These are phyloP conservation scores for Phrixothrix hirtus DNA, from an alignment of 2,888 invertebrate species.

Conservation along the genomic window DNA sequence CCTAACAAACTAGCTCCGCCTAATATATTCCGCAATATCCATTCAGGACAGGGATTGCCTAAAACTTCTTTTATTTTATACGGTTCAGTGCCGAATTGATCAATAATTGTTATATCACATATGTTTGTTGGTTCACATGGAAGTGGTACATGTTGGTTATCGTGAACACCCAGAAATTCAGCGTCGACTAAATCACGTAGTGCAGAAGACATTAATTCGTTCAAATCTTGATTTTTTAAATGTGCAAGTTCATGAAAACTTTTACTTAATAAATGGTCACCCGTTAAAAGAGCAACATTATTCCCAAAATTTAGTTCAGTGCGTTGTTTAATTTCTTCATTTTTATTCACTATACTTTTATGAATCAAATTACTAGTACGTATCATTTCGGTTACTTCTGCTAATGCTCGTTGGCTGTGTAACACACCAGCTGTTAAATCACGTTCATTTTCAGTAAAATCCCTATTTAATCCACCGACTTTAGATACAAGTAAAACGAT, in stretches of 20 bases:
- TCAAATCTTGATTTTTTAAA: conserved; percentile 77
- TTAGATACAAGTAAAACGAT: conserved; percentile 90
- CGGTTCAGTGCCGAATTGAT: conserved; percentile 40
- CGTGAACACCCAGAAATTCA: conserved; percentile 84
- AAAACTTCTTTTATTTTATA: conserved; percentile 49
- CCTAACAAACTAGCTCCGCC: conserved; percentile 77
- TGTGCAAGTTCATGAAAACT: conserved; percentile 86
- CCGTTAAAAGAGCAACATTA: conserved; percentile 90
- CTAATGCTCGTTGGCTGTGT: conserved; percentile 83
- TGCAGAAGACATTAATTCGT: conserved; percentile 86
- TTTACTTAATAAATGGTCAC: conserved; percentile 85
- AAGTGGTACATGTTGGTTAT: conserved; percentile 81
- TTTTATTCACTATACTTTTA: conserved; percentile 76
- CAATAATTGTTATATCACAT: neutral
- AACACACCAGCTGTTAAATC: conserved; percentile 85
- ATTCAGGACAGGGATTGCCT: conserved; percentile 73
- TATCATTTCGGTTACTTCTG: conserved; percentile 97
- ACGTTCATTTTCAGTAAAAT: conserved; percentile 80
- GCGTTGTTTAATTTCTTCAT: conserved; percentile 59
- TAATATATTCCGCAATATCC: conserved; percentile 78
- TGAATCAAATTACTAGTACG: conserved; percentile 90
- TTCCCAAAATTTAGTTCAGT: conserved; percentile 91
- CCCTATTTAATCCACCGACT: conserved; percentile 81
- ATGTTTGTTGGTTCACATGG: conserved; percentile 54
- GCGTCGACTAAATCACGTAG: conserved; percentile 87